phyloP scores from a whole-genome alignment of 2,797 vertebrate species.

The Halcyon leucocephala region DNA sequence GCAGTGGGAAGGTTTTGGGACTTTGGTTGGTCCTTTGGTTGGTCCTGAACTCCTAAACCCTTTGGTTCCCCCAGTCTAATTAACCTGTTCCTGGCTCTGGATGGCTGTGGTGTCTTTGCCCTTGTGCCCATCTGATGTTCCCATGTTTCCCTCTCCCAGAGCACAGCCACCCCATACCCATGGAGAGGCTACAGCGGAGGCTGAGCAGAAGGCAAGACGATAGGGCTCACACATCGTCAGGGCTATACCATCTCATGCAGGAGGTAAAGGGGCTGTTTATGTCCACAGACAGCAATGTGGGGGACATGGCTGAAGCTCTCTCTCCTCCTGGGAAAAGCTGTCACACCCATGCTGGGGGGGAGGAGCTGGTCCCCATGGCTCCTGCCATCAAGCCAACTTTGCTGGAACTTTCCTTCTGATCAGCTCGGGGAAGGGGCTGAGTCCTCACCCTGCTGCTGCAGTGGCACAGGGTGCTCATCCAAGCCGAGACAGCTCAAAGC shows the following conservation, averaged over 20 bases:
- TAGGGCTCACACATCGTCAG: background rate
- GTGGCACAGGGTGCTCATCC: background rate
- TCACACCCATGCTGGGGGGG: background rate
- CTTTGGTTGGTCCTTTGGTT: background rate
- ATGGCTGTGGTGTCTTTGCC: background rate
- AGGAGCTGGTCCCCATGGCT: background rate
- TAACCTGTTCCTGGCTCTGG: fast-evolving
- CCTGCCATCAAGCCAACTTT: background rate
- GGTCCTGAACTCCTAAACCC: background rate
- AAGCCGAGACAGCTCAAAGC: background rate
- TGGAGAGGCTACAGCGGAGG: background rate
- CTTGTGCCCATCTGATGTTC: background rate
- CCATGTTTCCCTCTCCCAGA: background rate
- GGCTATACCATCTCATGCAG: background rate
- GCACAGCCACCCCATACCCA: background rate
- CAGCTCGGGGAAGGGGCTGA: background rate
- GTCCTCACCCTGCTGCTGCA: background rate
- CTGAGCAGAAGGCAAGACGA: background rate
- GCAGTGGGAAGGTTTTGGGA: background rate
- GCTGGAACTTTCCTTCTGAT: background rate
- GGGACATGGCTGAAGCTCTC: background rate
- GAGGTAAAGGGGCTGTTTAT: constrained; percentile 12
- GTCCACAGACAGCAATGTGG: background rate
- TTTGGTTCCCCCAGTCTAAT: background rate
- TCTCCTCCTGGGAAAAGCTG: background rate